Percentiles rank a stretch among this genome's conserved stretches.
These are phyloP conservation scores for Radopholus similis DNA, from an alignment of 1,140 invertebrate genomes.

Conservation along the genomic window DNA sequence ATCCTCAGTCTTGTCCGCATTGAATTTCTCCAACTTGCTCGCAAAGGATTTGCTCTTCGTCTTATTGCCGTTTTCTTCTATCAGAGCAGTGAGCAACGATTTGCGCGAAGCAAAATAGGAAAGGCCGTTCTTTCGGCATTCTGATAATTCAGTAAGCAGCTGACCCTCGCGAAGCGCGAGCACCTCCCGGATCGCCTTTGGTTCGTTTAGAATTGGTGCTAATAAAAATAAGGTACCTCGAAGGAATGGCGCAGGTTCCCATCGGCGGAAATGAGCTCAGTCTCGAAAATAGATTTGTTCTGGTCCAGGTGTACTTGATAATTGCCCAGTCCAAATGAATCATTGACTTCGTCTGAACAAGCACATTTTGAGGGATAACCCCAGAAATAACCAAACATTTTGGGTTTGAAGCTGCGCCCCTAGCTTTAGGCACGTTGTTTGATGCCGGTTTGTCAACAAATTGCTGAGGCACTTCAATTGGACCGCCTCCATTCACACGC, in stretches of 20 bases:
- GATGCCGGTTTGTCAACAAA: too few species aligned
- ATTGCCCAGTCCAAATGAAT: not conserved
- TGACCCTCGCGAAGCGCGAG: conserved; percentile 33
- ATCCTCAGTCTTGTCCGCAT: conserved; percentile 13
- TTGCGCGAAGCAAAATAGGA: not conserved
- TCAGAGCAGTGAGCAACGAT: not conserved
- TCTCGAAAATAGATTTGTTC: not conserved
- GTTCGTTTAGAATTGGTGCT: not conserved
- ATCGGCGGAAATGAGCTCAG: not conserved
- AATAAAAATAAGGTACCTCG: not conserved
- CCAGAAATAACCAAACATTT: not conserved
- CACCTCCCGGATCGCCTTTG: conserved; percentile 15
- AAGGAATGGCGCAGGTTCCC: conserved; percentile 6
- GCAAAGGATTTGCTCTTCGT: not conserved
- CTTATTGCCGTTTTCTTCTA: conserved; percentile 1
- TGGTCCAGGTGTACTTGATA: not conserved
- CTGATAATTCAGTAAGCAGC: conserved; percentile 10
- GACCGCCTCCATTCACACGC: too few species aligned
- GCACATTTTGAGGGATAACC: too few species aligned
- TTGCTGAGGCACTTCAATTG: too few species aligned
- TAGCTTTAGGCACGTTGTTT: too few species aligned
- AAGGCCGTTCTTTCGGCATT: not conserved
- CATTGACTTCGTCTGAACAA: not conserved
- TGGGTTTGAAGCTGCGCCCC: too few species aligned
- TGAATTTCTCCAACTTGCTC: conserved; percentile 10